Base-by-base conservation (phyloP, 2,888 invertebrate species). In the Rhopalosiphum nymphaeae region DNA sequence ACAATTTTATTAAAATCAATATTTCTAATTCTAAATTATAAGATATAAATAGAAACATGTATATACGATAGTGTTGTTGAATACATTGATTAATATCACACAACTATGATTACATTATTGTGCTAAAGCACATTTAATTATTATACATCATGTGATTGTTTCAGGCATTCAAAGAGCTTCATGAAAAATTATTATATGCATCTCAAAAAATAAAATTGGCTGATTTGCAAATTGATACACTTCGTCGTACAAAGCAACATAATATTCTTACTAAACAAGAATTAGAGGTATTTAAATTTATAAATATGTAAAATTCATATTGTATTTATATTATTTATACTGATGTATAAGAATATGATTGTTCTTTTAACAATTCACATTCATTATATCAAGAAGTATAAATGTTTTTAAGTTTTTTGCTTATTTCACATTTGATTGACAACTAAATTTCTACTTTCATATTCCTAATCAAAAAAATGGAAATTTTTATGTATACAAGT, bases 181-280 rank as follows among this genome's bases (percentile, higher is more conserved):
- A 98, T 95, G 96, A 97, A 26, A 98, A 98, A 96, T 97, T 98
- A 97, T 96, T 98, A 53, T 97, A 98, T 95, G 98, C 98, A 0
- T 97, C 97, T 95, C 98, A 98, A 95, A 98, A 98, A 96, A 96
- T 98, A 94, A 97, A 97, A 95, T 96, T 98, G 94, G 97, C 98
- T 16, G 98, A 98, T 96, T 96, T 97, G 3, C 98, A 98, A 96
- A 97, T 98, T 95, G 97, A 97, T 87, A 96, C 97, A 29, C 96
- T 98, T 89, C 97, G 97, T 95, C 96, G 97, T 94, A 96, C 96
- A 91, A 97, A 97, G 95, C 97, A 97, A 95, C 97, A 97, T 95
- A 97, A 98, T 94, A 97, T 97, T 95, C 96, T 98, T 91, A 98
- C 98, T 78, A 97, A 97, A 95, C 96, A 97, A 95, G 97, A 97